Evolutionary conservation across 2,888 invertebrate genomes (phyloP), one percentile per base, ranked within the genome.

Genomic region (Drosophila kanekoi): DNA sequence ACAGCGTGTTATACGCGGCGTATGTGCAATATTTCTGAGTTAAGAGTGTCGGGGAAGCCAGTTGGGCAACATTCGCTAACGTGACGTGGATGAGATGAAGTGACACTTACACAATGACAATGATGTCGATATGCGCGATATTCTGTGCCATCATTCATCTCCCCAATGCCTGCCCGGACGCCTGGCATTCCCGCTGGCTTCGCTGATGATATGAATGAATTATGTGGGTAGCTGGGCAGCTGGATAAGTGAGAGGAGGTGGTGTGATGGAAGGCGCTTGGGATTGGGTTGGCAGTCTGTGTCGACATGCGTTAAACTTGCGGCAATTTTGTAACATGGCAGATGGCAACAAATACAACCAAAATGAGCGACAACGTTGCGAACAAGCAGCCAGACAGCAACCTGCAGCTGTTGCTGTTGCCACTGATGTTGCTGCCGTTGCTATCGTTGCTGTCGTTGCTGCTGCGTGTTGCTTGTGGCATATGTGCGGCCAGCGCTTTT

Each of bases 181-280:
- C 69, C 54, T 18, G 23, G 35, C 38, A 41, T n/a, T 33, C 16
- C 57, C 80, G 70, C 72, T 79, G 85, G 54, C 57, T 44, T 47
- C 77, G 73, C 79, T 87, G 89, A 82, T 81, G 89, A 86, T 90
- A 90, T 90, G 90, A 89, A 90, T 90, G 90, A 90, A 88, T 90
- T 88, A 89, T 89, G 90, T 76, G 89, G 77, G 77, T 78, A 80
- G 66, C 58, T 61, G 81, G 67, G 64, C 60, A 56, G 53, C 53
- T 49, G 72, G 41, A n/a, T 47, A 44, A 5, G 33, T 18, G 61
- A 14, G 48, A n/a, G n/a, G 37, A 16, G 40, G 33, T 47, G 44
- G 9, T 41, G 51, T n/a, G 20, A 14, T 43, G 23, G 33, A 32
- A 28, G 11, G 14, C 18, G 10, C 28, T 49, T 49, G 41, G 47